A percentile compares a stretch with the other conserved stretches of the same genome.
Evolutionary conservation across 2,113 vertebrate genomes (phyloP).

Genomic region (Ceyx margarethae): DNA sequence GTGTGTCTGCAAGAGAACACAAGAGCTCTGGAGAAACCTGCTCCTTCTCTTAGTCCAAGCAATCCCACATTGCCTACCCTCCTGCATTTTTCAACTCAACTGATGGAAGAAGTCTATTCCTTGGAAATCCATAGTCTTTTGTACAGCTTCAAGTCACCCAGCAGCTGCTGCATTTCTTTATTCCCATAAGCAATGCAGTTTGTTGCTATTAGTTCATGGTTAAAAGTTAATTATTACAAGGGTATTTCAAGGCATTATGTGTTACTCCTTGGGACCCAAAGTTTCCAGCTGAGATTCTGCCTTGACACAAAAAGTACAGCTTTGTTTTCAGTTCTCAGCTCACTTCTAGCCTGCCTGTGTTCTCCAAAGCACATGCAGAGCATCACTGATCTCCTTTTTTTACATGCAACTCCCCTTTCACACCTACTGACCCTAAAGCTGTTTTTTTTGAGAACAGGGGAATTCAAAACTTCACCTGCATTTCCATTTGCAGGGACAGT

Average conservation of each 20-base stretch:
- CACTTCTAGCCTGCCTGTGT: background rate
- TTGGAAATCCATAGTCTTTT: background rate
- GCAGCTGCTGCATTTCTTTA: background rate
- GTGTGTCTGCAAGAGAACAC: constrained; percentile 82
- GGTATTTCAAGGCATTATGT: background rate
- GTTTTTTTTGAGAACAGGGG: background rate
- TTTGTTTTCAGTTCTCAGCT: background rate
- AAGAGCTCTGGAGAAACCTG: background rate
- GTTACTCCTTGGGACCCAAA: background rate
- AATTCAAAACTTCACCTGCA: background rate
- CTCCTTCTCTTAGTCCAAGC: rapidly evolving
- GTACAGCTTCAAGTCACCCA: background rate
- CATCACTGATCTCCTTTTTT: background rate
- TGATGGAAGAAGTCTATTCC: background rate
- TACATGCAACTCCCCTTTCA: background rate
- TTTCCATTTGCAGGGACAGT: background rate
- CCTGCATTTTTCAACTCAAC: background rate
- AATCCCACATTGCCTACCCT: rapidly evolving
- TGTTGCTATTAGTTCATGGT: background rate
- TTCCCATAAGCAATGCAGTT: background rate
- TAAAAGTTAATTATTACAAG: background rate
- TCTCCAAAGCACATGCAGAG: background rate
- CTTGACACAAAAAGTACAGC: background rate
- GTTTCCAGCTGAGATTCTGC: background rate
- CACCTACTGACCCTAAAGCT: background rate